A percentile compares a stretch with the other conserved stretches of the same genome.
phyloP scores from a whole-genome alignment of 2,888 invertebrate species.

The Drosophila robusta region DNA sequence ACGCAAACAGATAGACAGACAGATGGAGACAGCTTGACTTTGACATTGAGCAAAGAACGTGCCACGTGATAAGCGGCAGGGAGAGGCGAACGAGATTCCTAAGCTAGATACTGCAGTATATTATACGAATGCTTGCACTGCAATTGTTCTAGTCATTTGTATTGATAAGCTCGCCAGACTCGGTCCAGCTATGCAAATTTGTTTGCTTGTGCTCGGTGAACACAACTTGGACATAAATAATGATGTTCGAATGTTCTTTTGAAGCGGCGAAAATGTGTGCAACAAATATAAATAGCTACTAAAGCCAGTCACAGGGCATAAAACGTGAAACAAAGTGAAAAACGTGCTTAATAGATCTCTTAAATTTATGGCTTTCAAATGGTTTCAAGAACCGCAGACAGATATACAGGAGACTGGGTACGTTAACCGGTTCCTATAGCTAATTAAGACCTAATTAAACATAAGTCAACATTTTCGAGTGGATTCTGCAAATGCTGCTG shows the following conservation, averaged over 20 bases:
- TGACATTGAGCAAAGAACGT: constrained; percentile 71
- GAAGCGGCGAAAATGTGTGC: constrained; percentile 3
- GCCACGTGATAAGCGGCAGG: constrained; percentile 42
- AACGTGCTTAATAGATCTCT: constrained; percentile 4
- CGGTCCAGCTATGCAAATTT: constrained; percentile 56
- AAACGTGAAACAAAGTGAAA: constrained; percentile 21
- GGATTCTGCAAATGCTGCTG: too few relatives aligned
- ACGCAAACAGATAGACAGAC: constrained; percentile 13
- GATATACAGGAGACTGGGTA: neutral
- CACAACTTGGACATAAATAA: constrained; percentile 52
- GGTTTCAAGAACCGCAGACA: neutral
- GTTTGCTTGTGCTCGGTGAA: constrained; percentile 28
- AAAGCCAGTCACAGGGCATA: constrained; percentile 17
- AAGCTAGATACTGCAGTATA: constrained; percentile 2
- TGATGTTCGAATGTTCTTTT: constrained; percentile 17
- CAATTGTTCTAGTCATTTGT: constrained; percentile 52
- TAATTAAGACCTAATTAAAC: neutral
- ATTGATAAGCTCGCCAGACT: constrained; percentile 53
- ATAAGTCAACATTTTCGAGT: neutral
- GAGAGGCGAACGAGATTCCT: constrained; percentile 1
- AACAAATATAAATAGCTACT: constrained; percentile 5
- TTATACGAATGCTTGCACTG: constrained; percentile 21
- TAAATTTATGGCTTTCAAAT: constrained; percentile 7
- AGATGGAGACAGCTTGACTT: constrained; percentile 62
- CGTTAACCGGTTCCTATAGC: too few relatives aligned